A percentile compares a stretch with the other conserved stretches of the same genome.
Evolutionary conservation across 2,797 vertebrate species (phyloP).

Genomic region (Lepidocolaptes lacrymiger): DNA sequence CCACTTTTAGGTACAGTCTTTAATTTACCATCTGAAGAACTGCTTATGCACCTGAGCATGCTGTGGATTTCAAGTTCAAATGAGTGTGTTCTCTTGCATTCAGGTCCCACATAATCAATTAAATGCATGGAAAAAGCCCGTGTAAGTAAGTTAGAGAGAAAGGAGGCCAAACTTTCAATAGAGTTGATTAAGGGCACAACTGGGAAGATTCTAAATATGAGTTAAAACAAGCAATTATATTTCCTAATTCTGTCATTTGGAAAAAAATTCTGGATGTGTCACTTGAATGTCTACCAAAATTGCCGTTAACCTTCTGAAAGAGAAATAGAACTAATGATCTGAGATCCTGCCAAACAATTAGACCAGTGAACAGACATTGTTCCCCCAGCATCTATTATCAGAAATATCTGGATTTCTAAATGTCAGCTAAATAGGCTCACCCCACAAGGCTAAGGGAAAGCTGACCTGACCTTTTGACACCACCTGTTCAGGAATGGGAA

Average conservation of each 20-base stretch:
- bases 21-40: background rate
- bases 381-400: background rate
- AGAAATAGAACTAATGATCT: conserved; percentile 38
- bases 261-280: background rate
- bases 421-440: background rate
- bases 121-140: background rate
- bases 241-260: conserved; percentile 9
- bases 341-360: background rate
- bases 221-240: background rate
- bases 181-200: background rate
- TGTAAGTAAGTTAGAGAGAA: background rate
- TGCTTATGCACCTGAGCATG: background rate
- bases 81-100: background rate
- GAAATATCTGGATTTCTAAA: conserved; percentile 43
- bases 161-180: background rate
- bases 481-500: conserved; percentile 47
- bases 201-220: background rate
- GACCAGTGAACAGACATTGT: conserved; percentile 1
- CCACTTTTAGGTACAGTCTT: background rate
- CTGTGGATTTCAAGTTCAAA: background rate
- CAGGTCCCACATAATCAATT: background rate
- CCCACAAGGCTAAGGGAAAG: background rate
- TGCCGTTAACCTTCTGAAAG: background rate
- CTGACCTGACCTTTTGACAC: conserved; percentile 39
- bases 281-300: background rate